A percentile compares a stretch with the other conserved stretches of the same genome.
Evolutionary conservation across 1,140 invertebrate genomes (phyloP).

Genomic region (Procambarus clarkii): DNA sequence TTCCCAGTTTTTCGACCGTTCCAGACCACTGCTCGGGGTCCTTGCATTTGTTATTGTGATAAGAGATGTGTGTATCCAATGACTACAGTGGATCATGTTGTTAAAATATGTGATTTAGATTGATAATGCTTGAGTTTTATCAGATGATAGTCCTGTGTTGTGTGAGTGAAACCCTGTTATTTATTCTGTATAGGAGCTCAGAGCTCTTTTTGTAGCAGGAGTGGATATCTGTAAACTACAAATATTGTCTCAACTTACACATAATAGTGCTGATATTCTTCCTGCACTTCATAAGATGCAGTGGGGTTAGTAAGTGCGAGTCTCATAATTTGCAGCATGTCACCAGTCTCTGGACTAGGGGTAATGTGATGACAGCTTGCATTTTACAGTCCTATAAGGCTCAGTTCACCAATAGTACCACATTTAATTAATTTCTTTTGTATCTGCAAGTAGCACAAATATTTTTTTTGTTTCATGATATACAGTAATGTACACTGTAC

Average conservation of each 20-base stretch:
- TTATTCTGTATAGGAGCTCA: conserved; percentile 26
- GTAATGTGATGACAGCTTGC: neutral
- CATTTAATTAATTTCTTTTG: conserved; percentile 14
- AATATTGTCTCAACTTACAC: conserved; percentile 14
- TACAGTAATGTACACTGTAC: conserved; percentile 24
- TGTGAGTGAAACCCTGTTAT: conserved; percentile 36
- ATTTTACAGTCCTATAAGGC: neutral
- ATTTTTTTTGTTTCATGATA: conserved; percentile 2
- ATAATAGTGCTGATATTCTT: conserved; percentile 21
- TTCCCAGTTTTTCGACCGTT: conserved; percentile 56
- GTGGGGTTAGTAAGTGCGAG: neutral
- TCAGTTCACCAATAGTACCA: neutral
- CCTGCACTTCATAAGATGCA: neutral
- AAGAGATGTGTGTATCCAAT: conserved; percentile 36
- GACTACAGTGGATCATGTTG: conserved; percentile 44
- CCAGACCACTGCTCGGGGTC: conserved; percentile 58
- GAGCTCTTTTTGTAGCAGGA: conserved; percentile 24
- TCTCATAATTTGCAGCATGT: conserved; percentile 6
- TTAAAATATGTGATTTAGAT: conserved; percentile 51
- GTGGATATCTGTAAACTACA: conserved; percentile 27
- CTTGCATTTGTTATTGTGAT: conserved; percentile 47
- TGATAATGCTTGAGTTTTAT: conserved; percentile 35
- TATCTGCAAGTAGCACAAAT: conserved; percentile 57
- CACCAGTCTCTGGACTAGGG: conserved; percentile 9
- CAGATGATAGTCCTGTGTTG: conserved; percentile 19